Evolutionary conservation across 2,888 invertebrate genomes (phyloP).

Genomic region (Dexiosoma caninum): DNA sequence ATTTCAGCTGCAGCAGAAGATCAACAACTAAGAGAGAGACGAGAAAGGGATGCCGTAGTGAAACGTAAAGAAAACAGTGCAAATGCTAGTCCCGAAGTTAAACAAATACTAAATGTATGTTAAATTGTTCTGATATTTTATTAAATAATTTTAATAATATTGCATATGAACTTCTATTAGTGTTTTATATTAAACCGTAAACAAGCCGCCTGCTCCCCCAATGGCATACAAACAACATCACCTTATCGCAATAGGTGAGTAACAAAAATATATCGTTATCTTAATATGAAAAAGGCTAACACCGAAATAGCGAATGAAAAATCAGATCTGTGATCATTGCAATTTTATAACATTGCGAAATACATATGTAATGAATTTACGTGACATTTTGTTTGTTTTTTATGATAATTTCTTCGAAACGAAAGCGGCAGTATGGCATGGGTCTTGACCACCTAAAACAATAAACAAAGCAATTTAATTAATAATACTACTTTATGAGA

Average conservation of each 20-base stretch:
- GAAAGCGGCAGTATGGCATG: no score
- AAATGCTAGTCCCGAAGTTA: conserved; percentile 96
- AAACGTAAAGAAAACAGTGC: conserved; percentile 98
- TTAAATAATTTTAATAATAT: not conserved
- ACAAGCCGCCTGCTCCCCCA: conserved; percentile 84
- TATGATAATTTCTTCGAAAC: no score
- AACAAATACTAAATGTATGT: conserved; percentile 92
- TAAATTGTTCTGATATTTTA: not conserved
- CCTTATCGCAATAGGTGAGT: conserved; percentile 88
- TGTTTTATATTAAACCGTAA: conserved; percentile 90
- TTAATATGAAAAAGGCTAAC: not conserved
- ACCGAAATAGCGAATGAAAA: not conserved
- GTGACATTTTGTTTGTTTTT: no score
- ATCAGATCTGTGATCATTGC: not conserved
- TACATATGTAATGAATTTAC: no score
- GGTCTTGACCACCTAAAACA: no score
- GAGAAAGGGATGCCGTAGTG: conserved; percentile 90
- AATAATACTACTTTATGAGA: no score
- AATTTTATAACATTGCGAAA: no score
- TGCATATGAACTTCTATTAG: conserved; percentile 74
- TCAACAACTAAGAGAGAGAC: conserved; percentile 84
- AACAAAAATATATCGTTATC: not conserved
- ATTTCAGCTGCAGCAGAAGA: conserved; percentile 81
- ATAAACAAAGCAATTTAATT: no score
- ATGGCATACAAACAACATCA: conserved; percentile 83